A percentile compares a stretch with the other conserved stretches of the same genome.
Conservation (phyloP, 2,888 invertebrate genomes). For the Allophyes oxyacanthae region DNA sequence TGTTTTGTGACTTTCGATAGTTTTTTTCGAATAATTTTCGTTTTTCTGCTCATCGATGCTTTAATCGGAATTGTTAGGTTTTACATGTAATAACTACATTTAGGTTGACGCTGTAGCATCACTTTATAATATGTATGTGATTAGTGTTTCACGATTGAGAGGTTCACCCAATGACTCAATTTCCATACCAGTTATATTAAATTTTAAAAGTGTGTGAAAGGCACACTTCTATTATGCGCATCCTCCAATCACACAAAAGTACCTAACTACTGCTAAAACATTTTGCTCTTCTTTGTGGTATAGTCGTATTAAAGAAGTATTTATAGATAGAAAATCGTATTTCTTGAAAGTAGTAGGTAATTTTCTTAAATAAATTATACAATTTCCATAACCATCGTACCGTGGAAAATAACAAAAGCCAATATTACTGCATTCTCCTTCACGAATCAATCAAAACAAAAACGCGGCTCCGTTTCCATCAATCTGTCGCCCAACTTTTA, state of each 20-base stretch:
- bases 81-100: slow-evolving; percentile 46
- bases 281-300: too few relatives aligned
- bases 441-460: slow-evolving; percentile 42
- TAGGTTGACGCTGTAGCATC: slow-evolving; percentile 17
- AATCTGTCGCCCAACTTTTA: slow-evolving; percentile 57
- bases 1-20: slow-evolving; percentile 50
- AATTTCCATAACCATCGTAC: slow-evolving; percentile 6
- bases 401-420: slow-evolving; percentile 19
- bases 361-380: neutral
- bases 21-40: slow-evolving; percentile 52
- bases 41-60: slow-evolving; percentile 20
- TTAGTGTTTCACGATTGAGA: slow-evolving; percentile 18
- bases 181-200: neutral
- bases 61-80: slow-evolving; percentile 41
- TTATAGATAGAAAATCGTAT: too few relatives aligned
- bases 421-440: slow-evolving; percentile 10
- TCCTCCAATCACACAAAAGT: too few relatives aligned
- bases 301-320: too few relatives aligned
- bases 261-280: too few relatives aligned
- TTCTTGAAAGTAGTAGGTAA: too few relatives aligned
- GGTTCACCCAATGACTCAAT: slow-evolving; percentile 13
- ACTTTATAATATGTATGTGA: slow-evolving; percentile 14
- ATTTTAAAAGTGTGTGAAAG: neutral
- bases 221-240: too few relatives aligned
- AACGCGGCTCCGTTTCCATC: slow-evolving; percentile 42